Percentiles rank a stretch among this genome's conserved stretches.
Conservation (phyloP, 2,113 vertebrate genomes). For the Turnix velox region DNA sequence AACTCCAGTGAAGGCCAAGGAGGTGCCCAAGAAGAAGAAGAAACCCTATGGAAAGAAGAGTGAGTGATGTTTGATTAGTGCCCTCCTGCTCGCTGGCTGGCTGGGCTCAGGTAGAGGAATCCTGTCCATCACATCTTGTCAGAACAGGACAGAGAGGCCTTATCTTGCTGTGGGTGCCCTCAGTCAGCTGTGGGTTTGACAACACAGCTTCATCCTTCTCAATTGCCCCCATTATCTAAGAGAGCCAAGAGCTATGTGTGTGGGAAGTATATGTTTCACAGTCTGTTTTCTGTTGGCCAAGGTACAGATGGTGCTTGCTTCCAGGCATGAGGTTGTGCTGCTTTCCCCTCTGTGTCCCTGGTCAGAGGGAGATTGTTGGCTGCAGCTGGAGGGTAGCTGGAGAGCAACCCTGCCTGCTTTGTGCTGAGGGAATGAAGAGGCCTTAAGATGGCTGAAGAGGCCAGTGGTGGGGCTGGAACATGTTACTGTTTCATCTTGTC, state of each 20-base stretch:
- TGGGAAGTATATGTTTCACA: neutral
- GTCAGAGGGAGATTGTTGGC: neutral
- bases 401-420: constrained; percentile 9
- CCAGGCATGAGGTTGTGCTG: constrained; percentile 31
- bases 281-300: neutral
- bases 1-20: constrained; percentile 71
- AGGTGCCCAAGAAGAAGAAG: constrained; percentile 76
- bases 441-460: neutral
- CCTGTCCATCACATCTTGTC: neutral
- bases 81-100: constrained; percentile 45
- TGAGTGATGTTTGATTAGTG: constrained; percentile 70
- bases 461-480: neutral
- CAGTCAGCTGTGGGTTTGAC: neutral
- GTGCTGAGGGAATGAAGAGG: neutral
- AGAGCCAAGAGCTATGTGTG: neutral
- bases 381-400: neutral
- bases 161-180: constrained; percentile 32
- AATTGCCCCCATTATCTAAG: neutral
- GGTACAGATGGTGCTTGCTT: neutral
- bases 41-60: constrained; percentile 85
- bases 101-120: constrained; percentile 56
- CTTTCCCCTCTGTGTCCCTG: neutral
- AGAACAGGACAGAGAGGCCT: constrained; percentile 57
- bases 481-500: neutral
- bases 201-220: constrained; percentile 11